These are phyloP conservation scores for Pongo abelii DNA, from an alignment of 2,113 vertebrate species.

Conservation along the genomic window DNA sequence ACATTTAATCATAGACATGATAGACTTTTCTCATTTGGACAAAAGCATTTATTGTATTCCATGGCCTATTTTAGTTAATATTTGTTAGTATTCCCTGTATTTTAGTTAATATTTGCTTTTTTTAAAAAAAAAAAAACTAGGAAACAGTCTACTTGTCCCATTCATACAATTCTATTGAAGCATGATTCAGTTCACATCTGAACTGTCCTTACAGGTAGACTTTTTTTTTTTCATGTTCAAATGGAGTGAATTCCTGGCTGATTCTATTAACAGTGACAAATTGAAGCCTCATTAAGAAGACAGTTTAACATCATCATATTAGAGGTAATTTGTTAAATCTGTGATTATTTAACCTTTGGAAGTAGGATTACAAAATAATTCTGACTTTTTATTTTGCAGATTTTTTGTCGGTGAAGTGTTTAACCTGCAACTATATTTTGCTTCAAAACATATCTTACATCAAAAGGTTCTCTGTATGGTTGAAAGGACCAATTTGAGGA, in stretches of 20 bases:
- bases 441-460: neutral
- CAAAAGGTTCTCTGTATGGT: neutral
- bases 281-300: neutral
- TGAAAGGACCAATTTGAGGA: neutral
- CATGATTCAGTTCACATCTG: neutral
- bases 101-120: neutral
- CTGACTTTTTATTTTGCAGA: neutral
- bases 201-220: neutral
- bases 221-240: neutral
- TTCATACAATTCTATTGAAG: neutral
- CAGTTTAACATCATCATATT: neutral
- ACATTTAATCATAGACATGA: neutral
- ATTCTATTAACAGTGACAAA: neutral
- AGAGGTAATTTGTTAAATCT: neutral
- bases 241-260: neutral
- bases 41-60: neutral
- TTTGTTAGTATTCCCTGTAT: neutral
- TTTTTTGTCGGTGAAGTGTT: neutral
- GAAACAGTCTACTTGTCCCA: neutral
- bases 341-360: neutral
- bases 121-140: neutral
- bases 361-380: neutral
- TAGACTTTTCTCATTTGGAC: neutral
- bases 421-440: neutral
- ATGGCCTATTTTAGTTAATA: neutral